Percentiles rank a stretch among this genome's conserved stretches.
Conservation (phyloP, 1,140 invertebrate species). For the Cecropterus lyciades region DNA sequence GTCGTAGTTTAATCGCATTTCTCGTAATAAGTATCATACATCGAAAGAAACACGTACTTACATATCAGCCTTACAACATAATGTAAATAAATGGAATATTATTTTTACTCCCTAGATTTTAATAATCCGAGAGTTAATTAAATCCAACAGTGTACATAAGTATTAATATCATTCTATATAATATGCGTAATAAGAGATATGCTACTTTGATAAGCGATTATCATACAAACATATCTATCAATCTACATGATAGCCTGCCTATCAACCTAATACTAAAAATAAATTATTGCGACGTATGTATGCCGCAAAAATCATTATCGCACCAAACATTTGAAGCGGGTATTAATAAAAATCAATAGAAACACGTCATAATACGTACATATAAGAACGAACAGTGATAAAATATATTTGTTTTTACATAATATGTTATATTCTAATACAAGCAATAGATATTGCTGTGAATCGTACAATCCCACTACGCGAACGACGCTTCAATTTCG, state of each 20-base stretch:
- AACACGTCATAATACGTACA: constrained; percentile 1
- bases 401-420: constrained; percentile 11
- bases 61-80: background rate
- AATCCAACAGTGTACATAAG: background rate
- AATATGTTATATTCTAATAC: constrained; percentile 3
- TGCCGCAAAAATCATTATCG: background rate
- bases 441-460: constrained; percentile 9
- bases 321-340: constrained; percentile 5
- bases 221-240: background rate
- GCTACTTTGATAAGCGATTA: background rate
- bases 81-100: constrained; percentile 1
- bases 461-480: constrained; percentile 12
- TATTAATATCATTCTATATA: background rate
- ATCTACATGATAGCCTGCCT: constrained; percentile 11
- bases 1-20: background rate
- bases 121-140: too few relatives aligned
- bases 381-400: constrained; percentile 12
- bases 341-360: background rate
- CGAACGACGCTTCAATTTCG: constrained; percentile 43
- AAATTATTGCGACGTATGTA: background rate
- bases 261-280: constrained; percentile 8
- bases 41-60: background rate
- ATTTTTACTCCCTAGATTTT: too few relatives aligned
- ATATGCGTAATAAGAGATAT: background rate
- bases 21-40: background rate